phyloP scores from a whole-genome alignment of 2,797 vertebrate genomes.

The Aplochiton taeniatus region DNA sequence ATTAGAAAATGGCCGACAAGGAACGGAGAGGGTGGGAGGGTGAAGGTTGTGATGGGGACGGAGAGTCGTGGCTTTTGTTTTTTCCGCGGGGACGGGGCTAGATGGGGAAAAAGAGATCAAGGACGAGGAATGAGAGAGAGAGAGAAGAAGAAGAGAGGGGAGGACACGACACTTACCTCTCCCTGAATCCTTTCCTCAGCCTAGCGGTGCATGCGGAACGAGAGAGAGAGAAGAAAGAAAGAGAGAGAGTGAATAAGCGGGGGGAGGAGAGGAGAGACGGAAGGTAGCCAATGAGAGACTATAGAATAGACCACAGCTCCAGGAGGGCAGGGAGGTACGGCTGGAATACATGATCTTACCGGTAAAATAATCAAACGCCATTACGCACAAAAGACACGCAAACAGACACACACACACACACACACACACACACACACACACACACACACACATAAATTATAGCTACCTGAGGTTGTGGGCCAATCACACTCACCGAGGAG shows the following conservation, averaged over 20 bases:
- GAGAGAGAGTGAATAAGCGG: constrained; percentile 29
- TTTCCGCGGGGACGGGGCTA: neutral
- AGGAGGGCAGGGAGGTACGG: neutral
- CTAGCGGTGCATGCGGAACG: constrained; percentile 64
- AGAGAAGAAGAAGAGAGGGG: constrained; percentile 6
- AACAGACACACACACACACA: neutral
- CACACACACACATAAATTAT: constrained; percentile 12
- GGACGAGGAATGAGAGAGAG: neutral
- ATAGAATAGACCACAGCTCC: neutral
- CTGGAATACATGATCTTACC: constrained; percentile 29
- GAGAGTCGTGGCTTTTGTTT: neutral
- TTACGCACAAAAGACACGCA: constrained; percentile 6
- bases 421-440: neutral
- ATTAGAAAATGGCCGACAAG: constrained; percentile 1
- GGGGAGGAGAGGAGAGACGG: constrained; percentile 1
- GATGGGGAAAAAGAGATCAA: constrained; percentile 7
- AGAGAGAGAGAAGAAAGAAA: constrained; percentile 34
- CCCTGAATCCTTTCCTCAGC: constrained; percentile 88
- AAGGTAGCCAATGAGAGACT: constrained; percentile 7
- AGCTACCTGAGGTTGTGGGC: constrained; percentile 63
- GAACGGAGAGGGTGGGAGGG: constrained; percentile 13
- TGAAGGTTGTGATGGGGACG: no score
- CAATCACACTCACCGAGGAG: constrained; percentile 88
- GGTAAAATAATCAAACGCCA: no score
- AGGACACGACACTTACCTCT: constrained; percentile 71